Evolutionary conservation across 2,113 vertebrate genomes (phyloP), one percentile per base, ranked within the genome.

Genomic region (Paralichthys olivaceus): DNA sequence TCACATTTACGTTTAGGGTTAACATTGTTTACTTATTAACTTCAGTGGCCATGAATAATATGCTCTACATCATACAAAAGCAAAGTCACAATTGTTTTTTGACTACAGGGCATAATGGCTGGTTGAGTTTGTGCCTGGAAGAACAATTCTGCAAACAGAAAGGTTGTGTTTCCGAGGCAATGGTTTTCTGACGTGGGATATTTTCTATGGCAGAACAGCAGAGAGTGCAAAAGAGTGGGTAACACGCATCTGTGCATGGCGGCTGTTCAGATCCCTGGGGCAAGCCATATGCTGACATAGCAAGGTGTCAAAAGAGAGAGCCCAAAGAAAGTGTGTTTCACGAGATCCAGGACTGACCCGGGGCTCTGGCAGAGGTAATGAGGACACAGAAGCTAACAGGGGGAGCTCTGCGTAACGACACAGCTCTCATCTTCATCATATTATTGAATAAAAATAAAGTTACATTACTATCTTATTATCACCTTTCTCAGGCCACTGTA

Each of bases 261-360:
- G 82, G 83, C 84, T 84, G 81, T 79, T 87, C 70, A 69, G 62
- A 71, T 72, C 84, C 86, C 73, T 28, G 56, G 77, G 81, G 84
- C 60, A 40, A 80, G 23, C 84, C 75, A 86, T 85, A 87, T 89
- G 88, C 85, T 91, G 73, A 90, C 81, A 82, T 53, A 72, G 75
- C 69, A 85, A 85, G 76, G 77, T 90, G 87, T 91, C 80, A 87
- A 68, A 83, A 72, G 77, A 76, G 45, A 83, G 13, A 73, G 84
- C 80, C 75, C 4, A 45, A 83, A 87, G 83, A 88, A 73, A 77
- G 77, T 71, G 80, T 77, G 80, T 80, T 86, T 87, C 71, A 80
- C 69, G 83, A 72, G 75, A 78, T 78, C 65, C 67, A 69, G 59
- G 3, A 23, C 53, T 87, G 74, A 88, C 75, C 80, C 19, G 0